Conservation (phyloP, 1,140 invertebrate genomes). For the Trichoplusia ni region DNA sequence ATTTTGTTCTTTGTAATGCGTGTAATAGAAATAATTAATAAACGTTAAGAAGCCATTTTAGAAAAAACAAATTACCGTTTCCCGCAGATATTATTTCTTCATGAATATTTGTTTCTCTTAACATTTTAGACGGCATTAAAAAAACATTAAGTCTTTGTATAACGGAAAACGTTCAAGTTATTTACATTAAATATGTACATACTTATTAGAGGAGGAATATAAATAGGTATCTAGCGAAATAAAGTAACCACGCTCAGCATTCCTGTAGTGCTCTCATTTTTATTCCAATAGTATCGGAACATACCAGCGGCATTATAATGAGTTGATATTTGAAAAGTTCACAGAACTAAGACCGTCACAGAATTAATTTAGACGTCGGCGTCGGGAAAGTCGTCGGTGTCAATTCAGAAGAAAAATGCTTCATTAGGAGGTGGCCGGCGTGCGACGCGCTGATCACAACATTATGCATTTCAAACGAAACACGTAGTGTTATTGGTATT, state of each 20-base stretch:
- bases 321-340: conserved; percentile 19
- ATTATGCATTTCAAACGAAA: conserved; percentile 49
- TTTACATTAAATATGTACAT: too few relatives aligned
- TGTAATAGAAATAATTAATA: conserved; percentile 47
- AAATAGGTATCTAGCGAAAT: too few relatives aligned
- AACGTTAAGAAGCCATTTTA: conserved; percentile 35
- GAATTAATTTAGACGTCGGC: conserved; percentile 23
- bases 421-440: conserved; percentile 7
- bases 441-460: conserved; percentile 23
- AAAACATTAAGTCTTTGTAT: not conserved
- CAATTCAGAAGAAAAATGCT: conserved; percentile 8
- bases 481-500: conserved; percentile 52
- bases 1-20: conserved; percentile 43
- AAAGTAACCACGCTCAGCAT: too few relatives aligned
- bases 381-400: too few relatives aligned
- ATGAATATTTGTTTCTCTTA: conserved; percentile 9
- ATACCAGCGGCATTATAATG: conserved; percentile 15
- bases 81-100: not conserved
- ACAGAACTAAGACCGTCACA: conserved; percentile 4
- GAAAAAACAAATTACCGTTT: not conserved
- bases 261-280: too few relatives aligned
- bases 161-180: not conserved
- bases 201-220: too few relatives aligned
- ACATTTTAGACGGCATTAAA: not conserved
- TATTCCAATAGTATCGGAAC: conserved; percentile 2